These are phyloP conservation scores for Mythimna loreyi DNA, from an alignment of 2,888 invertebrate genomes.

Conservation along the genomic window DNA sequence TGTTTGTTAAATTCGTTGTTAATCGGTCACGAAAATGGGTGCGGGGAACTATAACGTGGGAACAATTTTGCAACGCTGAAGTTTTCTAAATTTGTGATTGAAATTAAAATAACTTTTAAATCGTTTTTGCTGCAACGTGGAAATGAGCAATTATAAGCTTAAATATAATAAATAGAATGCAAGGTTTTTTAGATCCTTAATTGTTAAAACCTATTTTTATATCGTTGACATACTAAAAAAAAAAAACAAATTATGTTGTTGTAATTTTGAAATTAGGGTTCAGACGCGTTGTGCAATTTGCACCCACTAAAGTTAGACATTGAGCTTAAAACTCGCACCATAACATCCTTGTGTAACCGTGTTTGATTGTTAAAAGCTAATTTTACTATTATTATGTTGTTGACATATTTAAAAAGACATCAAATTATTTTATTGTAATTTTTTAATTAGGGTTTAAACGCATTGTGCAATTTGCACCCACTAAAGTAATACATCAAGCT, in stretches of 20 bases:
- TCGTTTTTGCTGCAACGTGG: constrained; percentile 1
- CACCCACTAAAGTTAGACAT: not conserved
- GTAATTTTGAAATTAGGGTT: too few relatives aligned
- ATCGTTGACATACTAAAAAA: too few relatives aligned
- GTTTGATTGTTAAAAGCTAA: too few relatives aligned
- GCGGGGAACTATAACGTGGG: constrained; percentile 28
- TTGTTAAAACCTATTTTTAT: too few relatives aligned
- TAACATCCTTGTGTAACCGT: too few relatives aligned
- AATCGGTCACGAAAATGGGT: constrained; percentile 51
- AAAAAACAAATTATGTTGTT: too few relatives aligned
- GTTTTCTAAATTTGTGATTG: constrained; percentile 32
- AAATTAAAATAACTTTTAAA: constrained; percentile 29
- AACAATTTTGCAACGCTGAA: constrained; percentile 29
- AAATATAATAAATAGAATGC: not conserved
- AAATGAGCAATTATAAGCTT: not conserved
- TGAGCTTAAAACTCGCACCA: not conserved
- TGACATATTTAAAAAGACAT: too few relatives aligned
- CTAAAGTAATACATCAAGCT: not conserved
- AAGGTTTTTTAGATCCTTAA: not conserved
- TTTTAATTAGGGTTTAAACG: too few relatives aligned
- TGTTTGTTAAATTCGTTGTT: constrained; percentile 57
- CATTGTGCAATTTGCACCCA: not conserved
- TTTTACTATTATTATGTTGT: too few relatives aligned
- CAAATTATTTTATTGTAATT: too few relatives aligned
- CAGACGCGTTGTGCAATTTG: not conserved